phyloP scores from a whole-genome alignment of 2,113 vertebrate species.

The Bungarus multicinctus region DNA sequence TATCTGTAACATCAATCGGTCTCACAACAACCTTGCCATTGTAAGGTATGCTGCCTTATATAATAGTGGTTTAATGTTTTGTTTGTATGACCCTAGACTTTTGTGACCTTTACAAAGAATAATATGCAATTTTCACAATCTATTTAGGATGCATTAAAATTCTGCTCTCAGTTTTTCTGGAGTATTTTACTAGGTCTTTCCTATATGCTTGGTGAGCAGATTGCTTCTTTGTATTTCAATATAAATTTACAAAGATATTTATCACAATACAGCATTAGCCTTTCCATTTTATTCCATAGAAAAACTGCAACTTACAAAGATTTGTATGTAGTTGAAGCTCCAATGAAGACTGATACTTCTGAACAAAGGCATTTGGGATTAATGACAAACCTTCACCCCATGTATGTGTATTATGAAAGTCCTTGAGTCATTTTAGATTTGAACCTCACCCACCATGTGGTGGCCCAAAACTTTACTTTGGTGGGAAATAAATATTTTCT shows the following conservation, averaged over 20 bases:
- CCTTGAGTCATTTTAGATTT: not conserved
- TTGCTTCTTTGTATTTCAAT: not conserved
- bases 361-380: not conserved
- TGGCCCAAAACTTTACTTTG: not conserved
- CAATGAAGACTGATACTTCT: not conserved
- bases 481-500: not conserved
- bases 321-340: not conserved
- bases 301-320: not conserved
- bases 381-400: not conserved
- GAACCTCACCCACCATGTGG: not conserved
- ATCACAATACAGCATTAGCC: no score
- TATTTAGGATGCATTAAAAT: not conserved
- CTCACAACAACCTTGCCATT: not conserved
- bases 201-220: not conserved
- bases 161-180: not conserved
- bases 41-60: not conserved
- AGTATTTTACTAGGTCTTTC: not conserved
- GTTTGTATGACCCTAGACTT: not conserved
- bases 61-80: not conserved
- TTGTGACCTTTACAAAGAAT: not conserved
- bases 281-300: not conserved
- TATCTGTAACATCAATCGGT: slow-evolving; percentile 13
- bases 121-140: not conserved
- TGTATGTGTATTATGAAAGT: not conserved
- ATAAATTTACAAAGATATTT: not conserved